Evolutionary conservation across 2,797 vertebrate species (phyloP).

Genomic region (Sebastes oblongus): DNA sequence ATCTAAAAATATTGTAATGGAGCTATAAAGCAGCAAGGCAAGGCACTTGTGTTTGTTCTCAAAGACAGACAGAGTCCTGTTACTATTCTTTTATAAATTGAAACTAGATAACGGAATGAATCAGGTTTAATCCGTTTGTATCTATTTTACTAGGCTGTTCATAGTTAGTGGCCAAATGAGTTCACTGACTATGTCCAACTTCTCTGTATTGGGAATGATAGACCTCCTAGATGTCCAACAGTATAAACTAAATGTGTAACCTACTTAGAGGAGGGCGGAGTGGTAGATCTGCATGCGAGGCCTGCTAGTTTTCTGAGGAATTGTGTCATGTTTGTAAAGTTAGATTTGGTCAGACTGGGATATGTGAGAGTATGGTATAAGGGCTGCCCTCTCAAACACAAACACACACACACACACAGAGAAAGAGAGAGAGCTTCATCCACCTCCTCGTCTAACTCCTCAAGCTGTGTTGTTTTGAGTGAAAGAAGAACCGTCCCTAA

Average conservation of each 20-base stretch:
- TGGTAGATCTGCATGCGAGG: neutral
- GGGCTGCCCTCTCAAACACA: conserved; percentile 41
- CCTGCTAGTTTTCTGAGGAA: conserved; percentile 2
- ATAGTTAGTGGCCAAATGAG: conserved; percentile 22
- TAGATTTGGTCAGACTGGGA: neutral
- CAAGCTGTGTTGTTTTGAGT: conserved; percentile 81
- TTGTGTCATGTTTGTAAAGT: neutral
- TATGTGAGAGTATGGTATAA: conserved; percentile 14
- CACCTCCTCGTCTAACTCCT: conserved; percentile 71
- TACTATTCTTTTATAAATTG: conserved; percentile 29
- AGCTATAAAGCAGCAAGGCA: conserved; percentile 31
- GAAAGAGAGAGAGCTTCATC: conserved; percentile 44
- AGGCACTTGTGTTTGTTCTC: conserved; percentile 46
- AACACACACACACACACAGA: conserved; percentile 44
- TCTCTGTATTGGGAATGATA: conserved; percentile 17
- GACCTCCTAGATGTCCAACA: conserved; percentile 8
- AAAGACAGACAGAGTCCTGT: conserved; percentile 43
- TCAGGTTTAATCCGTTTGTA: conserved; percentile 16
- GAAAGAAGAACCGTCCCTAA: conserved; percentile 84
- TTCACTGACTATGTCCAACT: conserved; percentile 39
- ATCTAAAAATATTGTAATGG: conserved; percentile 66
- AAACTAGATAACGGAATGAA: conserved; percentile 20
- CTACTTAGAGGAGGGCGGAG: conserved; percentile 35
- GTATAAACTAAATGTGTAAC: conserved; percentile 39
- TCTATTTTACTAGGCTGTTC: conserved; percentile 11